phyloP scores from a whole-genome alignment of 2,113 vertebrate species.

The Atlantisia rogersi region DNA sequence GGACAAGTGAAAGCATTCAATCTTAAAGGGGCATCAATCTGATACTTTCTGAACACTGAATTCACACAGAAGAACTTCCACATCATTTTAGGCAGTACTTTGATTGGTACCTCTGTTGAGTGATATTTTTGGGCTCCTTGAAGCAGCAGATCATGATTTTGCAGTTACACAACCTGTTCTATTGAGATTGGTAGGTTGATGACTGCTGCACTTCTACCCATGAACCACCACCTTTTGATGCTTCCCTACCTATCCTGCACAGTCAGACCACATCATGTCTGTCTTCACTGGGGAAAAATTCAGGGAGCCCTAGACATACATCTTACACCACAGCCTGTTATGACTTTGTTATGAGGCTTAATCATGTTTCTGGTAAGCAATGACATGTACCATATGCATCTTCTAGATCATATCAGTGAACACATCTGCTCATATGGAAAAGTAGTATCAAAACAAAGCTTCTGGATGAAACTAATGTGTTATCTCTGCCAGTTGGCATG shows the following conservation, averaged over 20 bases:
- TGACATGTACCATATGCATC: not conserved
- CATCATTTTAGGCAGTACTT: not conserved
- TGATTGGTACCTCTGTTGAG: rapidly evolving
- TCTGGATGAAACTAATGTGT: not conserved
- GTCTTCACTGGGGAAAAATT: not conserved
- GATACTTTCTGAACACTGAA: rapidly evolving
- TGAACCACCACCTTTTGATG: not conserved
- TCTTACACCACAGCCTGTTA: not conserved
- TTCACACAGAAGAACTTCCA: not conserved
- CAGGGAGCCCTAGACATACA: not conserved
- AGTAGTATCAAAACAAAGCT: not conserved
- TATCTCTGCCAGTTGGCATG: not conserved
- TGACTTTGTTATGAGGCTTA: not conserved
- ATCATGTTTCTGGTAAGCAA: not conserved
- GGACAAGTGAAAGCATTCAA: not conserved
- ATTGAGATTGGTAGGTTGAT: rapidly evolving
- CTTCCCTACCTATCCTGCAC: not conserved
- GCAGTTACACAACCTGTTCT: not conserved
- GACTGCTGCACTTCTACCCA: not conserved
- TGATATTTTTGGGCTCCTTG: not conserved
- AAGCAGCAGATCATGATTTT: not conserved
- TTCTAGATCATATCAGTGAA: not conserved
- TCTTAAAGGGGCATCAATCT: not conserved
- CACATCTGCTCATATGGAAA: not conserved
- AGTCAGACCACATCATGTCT: not conserved